Evolutionary conservation across 2,113 vertebrate genomes (phyloP).

Genomic region (Eretmochelys imbricata): DNA sequence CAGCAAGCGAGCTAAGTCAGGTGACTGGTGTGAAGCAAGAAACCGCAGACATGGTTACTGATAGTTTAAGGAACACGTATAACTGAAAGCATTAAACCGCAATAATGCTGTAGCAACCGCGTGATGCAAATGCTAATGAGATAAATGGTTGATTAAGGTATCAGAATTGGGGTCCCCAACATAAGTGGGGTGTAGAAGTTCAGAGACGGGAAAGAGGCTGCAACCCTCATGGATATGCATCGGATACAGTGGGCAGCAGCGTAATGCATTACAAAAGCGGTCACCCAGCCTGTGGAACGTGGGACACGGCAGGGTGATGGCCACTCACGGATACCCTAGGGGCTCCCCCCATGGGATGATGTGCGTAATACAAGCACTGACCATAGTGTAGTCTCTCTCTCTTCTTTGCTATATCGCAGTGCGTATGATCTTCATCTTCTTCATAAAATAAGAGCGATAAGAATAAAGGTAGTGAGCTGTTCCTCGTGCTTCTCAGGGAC

Average conservation of each 20-base stretch:
- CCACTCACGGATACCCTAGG: background rate
- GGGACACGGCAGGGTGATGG: too few relatives aligned
- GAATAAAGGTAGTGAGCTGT: background rate
- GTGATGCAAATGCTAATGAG: background rate
- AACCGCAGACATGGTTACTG: background rate
- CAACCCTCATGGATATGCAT: background rate
- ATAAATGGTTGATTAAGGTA: background rate
- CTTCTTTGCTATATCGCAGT: background rate
- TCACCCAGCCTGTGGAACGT: background rate
- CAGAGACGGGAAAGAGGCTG: background rate
- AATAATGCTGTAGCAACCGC: background rate
- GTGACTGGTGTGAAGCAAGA: background rate
- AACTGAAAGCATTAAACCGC: background rate
- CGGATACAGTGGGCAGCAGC: background rate
- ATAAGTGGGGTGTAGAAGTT: background rate
- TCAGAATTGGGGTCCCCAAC: background rate
- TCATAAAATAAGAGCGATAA: background rate
- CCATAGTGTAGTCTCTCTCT: background rate
- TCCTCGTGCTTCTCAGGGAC: background rate
- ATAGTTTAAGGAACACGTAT: background rate
- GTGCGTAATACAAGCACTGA: background rate
- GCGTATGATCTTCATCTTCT: background rate
- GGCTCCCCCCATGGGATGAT: background rate
- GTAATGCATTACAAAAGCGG: background rate
- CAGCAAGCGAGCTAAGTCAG: background rate